A percentile compares a stretch with the other conserved stretches of the same genome.
Conservation (phyloP, 2,888 invertebrate genomes). For the Fragum whitleyi region DNA sequence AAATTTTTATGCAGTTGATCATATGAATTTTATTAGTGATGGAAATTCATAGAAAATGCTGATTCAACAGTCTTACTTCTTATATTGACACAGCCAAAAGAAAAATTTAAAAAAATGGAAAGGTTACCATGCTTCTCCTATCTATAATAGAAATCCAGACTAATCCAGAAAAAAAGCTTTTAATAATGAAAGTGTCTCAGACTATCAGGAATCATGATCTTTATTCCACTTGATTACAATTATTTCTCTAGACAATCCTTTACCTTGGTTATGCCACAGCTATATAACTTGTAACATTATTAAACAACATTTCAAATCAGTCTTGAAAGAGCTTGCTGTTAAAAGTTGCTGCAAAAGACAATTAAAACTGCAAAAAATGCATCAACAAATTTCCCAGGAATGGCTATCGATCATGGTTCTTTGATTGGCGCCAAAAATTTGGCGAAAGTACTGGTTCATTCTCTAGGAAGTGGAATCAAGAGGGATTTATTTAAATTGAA, state of each 20-base stretch:
- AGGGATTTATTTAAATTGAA: too few species aligned
- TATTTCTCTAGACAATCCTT: background rate
- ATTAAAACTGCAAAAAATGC: background rate
- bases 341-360: background rate
- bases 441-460: background rate
- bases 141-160: slow-evolving; percentile 1
- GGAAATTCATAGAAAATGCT: too few species aligned
- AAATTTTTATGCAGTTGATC: too few species aligned
- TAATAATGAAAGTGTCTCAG: background rate
- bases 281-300: too few species aligned
- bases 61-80: too few species aligned
- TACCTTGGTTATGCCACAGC: background rate
- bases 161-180: slow-evolving; percentile 1
- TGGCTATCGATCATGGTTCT: too few species aligned
- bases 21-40: too few species aligned
- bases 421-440: background rate
- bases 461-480: too few species aligned
- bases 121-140: background rate
- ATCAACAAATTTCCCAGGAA: background rate
- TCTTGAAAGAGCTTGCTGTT: background rate
- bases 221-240: slow-evolving; percentile 1
- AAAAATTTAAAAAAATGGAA: too few species aligned
- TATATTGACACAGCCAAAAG: too few species aligned
- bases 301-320: too few species aligned
- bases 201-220: slow-evolving; percentile 1